Evolutionary conservation across 1,140 invertebrate genomes (phyloP), one percentile per base, ranked within the genome.

Genomic region (Hermetia illucens): DNA sequence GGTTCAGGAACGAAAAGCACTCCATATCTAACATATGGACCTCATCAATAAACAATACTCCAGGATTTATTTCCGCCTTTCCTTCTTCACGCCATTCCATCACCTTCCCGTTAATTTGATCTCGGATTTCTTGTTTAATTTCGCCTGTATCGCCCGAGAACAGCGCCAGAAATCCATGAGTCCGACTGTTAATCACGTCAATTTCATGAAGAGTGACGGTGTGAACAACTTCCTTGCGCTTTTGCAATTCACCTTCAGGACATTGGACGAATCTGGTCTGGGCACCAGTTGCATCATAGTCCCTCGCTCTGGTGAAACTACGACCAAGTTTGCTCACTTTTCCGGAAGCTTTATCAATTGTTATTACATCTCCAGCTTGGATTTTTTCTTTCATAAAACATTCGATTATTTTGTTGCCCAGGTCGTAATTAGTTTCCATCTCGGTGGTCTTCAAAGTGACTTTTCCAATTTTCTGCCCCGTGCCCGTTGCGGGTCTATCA

Each of bases 11-110:
- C 1, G 93, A 97, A 64, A 98, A 98, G 58, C 94, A 98, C 60
- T 98, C 94, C 34, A 98, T 91, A 52, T 98, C 95, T 42, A 99
- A 64, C 93, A 98, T 98, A 54, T 98, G 95, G 1, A 91, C 90
- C 64, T 92, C 87, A 49, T 93, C 87, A 49, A 92, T 82, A 47
- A 93, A 92, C 0, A 92, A 63, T 10, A 94, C 93, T 1, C 94
- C 94, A 0, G 94, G 93, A 44, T 95, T 88, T 49, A 99, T 95
- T 65, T 97, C 91, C 0, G 96, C 94, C 60, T 98, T 98, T 1
- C 94, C 93, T 63, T 99, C 95, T 64, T 98, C 95, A 34, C 92
- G 69, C 96, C 96, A 99, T 65, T 99, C 96, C 0, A 86, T 80
- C 5, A 95, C 87, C 66, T 98, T 98, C n/a, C 79, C 74, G 57